These are phyloP conservation scores for Sclerodermus sp. DNA, from an alignment of 2,888 invertebrate genomes.

Conservation along the genomic window DNA sequence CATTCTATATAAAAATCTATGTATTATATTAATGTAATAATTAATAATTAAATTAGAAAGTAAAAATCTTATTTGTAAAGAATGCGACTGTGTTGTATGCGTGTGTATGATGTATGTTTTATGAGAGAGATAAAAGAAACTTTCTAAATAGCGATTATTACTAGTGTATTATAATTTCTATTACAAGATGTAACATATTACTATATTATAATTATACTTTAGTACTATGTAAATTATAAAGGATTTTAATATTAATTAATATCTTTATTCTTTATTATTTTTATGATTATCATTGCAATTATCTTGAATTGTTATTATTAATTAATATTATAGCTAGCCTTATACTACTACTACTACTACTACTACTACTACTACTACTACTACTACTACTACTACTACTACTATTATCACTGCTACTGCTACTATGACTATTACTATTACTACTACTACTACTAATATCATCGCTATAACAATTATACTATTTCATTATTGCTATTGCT, in stretches of 20 bases:
- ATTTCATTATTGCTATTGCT: slow-evolving; percentile 13
- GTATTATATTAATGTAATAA: slow-evolving; percentile 56
- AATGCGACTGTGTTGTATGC: slow-evolving; percentile 11
- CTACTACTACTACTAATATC: background rate
- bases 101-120: too few species aligned
- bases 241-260: slow-evolving; percentile 45
- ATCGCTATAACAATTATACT: slow-evolving; percentile 3
- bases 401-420: slow-evolving; percentile 12
- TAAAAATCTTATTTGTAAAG: slow-evolving; percentile 25
- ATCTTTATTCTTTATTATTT: slow-evolving; percentile 11
- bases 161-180: slow-evolving; percentile 54
- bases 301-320: slow-evolving; percentile 34
- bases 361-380: slow-evolving; percentile 23
- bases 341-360: slow-evolving; percentile 20
- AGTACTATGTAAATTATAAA: slow-evolving; percentile 46
- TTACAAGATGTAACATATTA: slow-evolving; percentile 55
- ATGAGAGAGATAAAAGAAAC: slow-evolving; percentile 20
- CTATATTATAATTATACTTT: slow-evolving; percentile 34
- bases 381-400: slow-evolving; percentile 21
- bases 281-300: slow-evolving; percentile 18
- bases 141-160: slow-evolving; percentile 46
- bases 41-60: slow-evolving; percentile 45
- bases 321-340: slow-evolving; percentile 33
- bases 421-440: slow-evolving; percentile 18
- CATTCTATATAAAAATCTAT: slow-evolving; percentile 58